A percentile compares a stretch with the other conserved stretches of the same genome.
Evolutionary conservation across 53 echinoderm and acorn worm species (phyloP).

Genomic region (Echinometra lucunter): DNA sequence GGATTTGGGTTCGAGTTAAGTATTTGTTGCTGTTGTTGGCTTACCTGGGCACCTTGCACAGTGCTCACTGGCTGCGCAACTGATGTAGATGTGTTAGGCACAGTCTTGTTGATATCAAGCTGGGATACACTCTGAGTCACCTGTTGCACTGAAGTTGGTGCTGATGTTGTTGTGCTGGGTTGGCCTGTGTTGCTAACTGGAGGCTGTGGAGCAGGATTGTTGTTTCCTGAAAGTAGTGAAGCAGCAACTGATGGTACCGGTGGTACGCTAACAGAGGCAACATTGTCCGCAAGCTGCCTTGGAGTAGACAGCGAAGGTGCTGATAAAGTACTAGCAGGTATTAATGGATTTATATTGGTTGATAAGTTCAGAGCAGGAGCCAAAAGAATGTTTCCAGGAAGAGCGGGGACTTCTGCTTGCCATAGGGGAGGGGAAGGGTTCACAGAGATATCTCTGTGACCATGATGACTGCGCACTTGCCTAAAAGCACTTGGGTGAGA

Average conservation of each 20-base stretch:
- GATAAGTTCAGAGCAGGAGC: conserved; percentile 80
- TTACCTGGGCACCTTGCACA: conserved; percentile 40
- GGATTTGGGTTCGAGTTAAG: background rate
- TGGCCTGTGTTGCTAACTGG: background rate
- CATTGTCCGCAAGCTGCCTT: conserved; percentile 72
- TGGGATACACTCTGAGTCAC: conserved; percentile 75
- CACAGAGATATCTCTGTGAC: conserved; percentile 71
- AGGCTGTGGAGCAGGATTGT: conserved; percentile 50
- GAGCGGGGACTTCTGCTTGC: conserved; percentile 88
- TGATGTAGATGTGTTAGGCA: conserved; percentile 52
- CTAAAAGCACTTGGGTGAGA: conserved; percentile 64
- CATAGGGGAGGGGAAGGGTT: conserved; percentile 98
- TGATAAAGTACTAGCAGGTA: conserved; percentile 68
- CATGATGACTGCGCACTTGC: conserved; percentile 56
- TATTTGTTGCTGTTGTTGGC: conserved; percentile 22
- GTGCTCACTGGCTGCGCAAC: background rate
- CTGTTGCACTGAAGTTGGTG: conserved; percentile 60
- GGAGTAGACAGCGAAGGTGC: conserved; percentile 66
- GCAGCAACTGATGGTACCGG: conserved; percentile 73
- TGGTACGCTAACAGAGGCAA: conserved; percentile 81
- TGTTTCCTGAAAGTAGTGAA: conserved; percentile 62
- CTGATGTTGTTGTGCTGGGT: conserved; percentile 45
- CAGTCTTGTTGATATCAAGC: conserved; percentile 63
- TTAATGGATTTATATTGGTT: conserved; percentile 64
- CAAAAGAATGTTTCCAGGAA: conserved; percentile 91